Conservation (phyloP, 2,797 vertebrate species). For the Heteromormyrus szaboi region DNA sequence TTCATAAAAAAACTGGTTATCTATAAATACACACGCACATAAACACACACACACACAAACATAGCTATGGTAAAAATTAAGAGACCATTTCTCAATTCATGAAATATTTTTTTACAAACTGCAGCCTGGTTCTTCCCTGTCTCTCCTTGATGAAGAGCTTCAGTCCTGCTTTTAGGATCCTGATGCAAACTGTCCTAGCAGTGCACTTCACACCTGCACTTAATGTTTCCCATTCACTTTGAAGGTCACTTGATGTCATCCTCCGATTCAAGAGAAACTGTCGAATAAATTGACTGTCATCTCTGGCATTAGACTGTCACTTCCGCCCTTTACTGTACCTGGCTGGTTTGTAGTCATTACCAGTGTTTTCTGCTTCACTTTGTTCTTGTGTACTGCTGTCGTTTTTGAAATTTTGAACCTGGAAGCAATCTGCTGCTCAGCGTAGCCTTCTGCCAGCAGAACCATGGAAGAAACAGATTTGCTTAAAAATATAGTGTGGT, state of each 20-base stretch:
- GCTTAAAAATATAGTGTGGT: not conserved
- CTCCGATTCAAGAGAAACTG: not conserved
- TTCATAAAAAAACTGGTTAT: not conserved
- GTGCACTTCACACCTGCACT: not conserved
- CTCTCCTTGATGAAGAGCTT: not conserved
- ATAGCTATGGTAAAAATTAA: not conserved
- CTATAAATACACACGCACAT: not conserved
- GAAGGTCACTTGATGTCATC: not conserved
- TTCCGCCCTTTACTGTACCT: not conserved
- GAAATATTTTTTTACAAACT: not conserved
- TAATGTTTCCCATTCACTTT: not conserved
- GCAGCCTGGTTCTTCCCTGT: not conserved
- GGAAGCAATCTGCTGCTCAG: not conserved
- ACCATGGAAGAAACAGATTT: not conserved
- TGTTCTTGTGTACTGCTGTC: not conserved
- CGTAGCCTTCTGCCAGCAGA: not conserved
- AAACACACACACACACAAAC: not conserved
- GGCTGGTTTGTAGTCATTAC: not conserved
- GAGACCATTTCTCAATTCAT: not conserved
- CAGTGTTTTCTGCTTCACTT: not conserved
- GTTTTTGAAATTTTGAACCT: not conserved
- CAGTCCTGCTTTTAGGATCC: not conserved
- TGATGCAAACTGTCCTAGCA: not conserved
- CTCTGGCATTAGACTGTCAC: not conserved
- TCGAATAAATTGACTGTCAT: not conserved